A percentile compares a stretch with the other conserved stretches of the same genome.
phyloP scores from a whole-genome alignment of 1,140 invertebrate species.

The Caenorhabditis brenneri region DNA sequence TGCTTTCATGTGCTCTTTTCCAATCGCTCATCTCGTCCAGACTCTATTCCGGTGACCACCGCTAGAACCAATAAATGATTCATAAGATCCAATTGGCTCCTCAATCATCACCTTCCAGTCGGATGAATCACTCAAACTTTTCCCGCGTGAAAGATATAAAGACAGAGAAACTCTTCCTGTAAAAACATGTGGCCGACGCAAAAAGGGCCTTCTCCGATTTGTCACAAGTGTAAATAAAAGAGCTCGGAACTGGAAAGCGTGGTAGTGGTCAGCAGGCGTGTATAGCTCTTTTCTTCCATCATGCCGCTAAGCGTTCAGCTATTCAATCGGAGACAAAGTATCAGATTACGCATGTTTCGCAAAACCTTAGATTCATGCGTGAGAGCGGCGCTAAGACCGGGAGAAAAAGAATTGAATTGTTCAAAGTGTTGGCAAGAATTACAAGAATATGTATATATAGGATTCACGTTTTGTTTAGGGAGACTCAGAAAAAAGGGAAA shows the following conservation, averaged over 20 bases:
- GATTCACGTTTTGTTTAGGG: neutral
- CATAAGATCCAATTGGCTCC: neutral
- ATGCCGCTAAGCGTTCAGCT: slow-evolving; percentile 29
- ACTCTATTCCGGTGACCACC: neutral
- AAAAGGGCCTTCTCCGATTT: neutral
- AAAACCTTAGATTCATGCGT: slow-evolving; percentile 29
- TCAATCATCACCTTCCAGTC: slow-evolving; percentile 36
- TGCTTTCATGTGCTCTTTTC: neutral
- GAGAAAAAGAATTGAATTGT: slow-evolving; percentile 10
- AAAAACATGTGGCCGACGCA: neutral
- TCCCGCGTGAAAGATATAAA: neutral
- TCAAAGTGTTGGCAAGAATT: neutral
- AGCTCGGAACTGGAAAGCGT: slow-evolving; percentile 32
- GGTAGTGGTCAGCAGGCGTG: slow-evolving; percentile 21
- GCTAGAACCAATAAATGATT: neutral
- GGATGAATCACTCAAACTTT: slow-evolving; percentile 1
- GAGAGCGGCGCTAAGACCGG: slow-evolving; percentile 10
- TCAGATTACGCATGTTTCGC: slow-evolving; percentile 42
- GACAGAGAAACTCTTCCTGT: slow-evolving; percentile 15
- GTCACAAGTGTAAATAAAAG: slow-evolving; percentile 19
- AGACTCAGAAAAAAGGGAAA: neutral
- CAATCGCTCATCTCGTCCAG: neutral
- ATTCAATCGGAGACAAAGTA: slow-evolving; percentile 37
- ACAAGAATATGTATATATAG: no score
- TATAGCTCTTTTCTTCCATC: slow-evolving; percentile 40